Evolutionary conservation across 2,888 invertebrate genomes (phyloP).

Genomic region (Rotaria sp.): DNA sequence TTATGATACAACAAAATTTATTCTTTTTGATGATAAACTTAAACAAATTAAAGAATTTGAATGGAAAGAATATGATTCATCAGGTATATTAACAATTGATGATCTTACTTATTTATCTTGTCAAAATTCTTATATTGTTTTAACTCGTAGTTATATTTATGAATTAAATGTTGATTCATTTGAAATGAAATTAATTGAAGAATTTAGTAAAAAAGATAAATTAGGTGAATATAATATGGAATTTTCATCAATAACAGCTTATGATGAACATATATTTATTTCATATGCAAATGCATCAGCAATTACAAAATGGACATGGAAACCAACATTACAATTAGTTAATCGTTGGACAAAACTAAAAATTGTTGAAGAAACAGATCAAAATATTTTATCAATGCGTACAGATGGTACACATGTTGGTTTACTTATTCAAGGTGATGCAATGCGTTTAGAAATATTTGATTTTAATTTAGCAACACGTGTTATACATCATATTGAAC

Average conservation of each 20-base stretch:
- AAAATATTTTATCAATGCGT: neutral
- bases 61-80: neutral
- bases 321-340: neutral
- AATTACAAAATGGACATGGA: neutral
- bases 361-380: neutral
- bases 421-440: neutral
- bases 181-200: neutral
- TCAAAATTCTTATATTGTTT: neutral
- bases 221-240: neutral
- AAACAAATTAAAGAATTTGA: neutral
- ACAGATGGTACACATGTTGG: neutral
- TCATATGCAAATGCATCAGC: neutral
- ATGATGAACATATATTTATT: neutral
- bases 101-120: neutral
- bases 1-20: neutral
- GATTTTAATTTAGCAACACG: constrained; percentile 1
- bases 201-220: neutral
- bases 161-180: neutral
- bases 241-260: neutral
- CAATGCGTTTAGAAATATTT: neutral
- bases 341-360: neutral
- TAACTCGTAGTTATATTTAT: neutral
- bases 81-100: neutral
- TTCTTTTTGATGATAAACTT: neutral
- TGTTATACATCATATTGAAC: neutral